phyloP scores from a whole-genome alignment of 1,140 invertebrate species.

The Cylas formicarius region DNA sequence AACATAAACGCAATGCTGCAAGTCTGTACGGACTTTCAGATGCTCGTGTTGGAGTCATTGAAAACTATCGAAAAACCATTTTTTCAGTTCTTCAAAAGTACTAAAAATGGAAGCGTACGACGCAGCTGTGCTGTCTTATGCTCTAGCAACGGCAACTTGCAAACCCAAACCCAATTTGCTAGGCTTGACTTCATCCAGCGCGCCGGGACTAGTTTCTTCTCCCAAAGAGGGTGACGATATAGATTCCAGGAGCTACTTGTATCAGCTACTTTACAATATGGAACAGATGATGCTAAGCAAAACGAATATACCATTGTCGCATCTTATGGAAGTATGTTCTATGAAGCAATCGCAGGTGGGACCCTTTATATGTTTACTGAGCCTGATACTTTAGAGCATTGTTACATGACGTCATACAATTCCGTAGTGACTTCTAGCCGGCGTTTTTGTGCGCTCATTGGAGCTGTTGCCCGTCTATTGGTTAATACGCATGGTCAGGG shows the following conservation, averaged over 20 bases:
- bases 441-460: conserved; percentile 16
- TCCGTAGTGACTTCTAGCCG: too few relatives aligned
- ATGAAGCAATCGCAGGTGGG: conserved; percentile 34
- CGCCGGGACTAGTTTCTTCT: conserved; percentile 39
- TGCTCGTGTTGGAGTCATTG: too few relatives aligned
- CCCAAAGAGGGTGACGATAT: conserved; percentile 20
- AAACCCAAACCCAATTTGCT: conserved; percentile 40
- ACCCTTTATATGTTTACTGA: background rate
- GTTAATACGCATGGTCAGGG: too few relatives aligned
- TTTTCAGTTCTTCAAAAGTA: conserved; percentile 54
- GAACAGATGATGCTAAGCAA: conserved; percentile 35
- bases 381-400: too few relatives aligned
- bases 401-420: too few relatives aligned
- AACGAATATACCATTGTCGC: conserved; percentile 32
- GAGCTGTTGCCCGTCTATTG: background rate
- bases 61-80: too few relatives aligned
- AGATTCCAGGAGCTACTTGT: conserved; percentile 24
- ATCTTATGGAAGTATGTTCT: conserved; percentile 36
- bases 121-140: conserved; percentile 40
- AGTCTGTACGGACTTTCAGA: too few relatives aligned
- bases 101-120: conserved; percentile 54
- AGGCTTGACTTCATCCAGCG: conserved; percentile 31
- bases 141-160: conserved; percentile 42
- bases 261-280: conserved; percentile 31
- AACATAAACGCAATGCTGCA: too few relatives aligned